phyloP scores from a whole-genome alignment of 2,113 vertebrate species.

The Microcebus griseorufus region DNA sequence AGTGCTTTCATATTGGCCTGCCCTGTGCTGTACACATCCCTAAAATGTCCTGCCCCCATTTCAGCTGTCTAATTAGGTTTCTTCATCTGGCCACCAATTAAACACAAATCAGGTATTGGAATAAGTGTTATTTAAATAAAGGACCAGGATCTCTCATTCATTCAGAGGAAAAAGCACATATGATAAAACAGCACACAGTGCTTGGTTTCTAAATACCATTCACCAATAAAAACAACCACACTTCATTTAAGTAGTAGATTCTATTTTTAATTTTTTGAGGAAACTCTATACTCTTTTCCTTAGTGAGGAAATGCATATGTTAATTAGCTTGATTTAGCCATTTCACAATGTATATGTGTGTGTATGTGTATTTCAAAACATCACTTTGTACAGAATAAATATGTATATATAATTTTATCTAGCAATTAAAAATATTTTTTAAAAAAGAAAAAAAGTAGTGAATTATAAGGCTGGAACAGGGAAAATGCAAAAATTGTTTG shows the following conservation, averaged over 20 bases:
- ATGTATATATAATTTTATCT: not conserved
- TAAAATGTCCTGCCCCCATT: not conserved
- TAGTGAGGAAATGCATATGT: not conserved
- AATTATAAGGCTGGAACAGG: not conserved
- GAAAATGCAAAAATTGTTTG: not conserved
- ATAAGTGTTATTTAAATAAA: not conserved
- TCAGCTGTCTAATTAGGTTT: not conserved
- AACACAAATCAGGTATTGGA: not conserved
- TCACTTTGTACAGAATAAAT: not conserved
- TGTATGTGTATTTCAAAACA: not conserved
- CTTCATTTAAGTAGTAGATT: not conserved
- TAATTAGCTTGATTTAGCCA: not conserved
- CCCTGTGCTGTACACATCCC: too few relatives aligned
- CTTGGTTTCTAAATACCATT: not conserved
- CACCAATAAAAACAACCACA: not conserved
- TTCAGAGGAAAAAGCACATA: not conserved
- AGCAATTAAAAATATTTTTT: not conserved
- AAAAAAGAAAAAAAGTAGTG: not conserved
- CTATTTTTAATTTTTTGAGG: not conserved
- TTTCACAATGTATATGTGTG: not conserved
- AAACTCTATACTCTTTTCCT: not conserved
- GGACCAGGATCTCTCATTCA: not conserved
- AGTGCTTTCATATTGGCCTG: fast-evolving
- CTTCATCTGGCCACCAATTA: not conserved
- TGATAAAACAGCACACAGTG: not conserved